phyloP scores from a whole-genome alignment of 2,888 invertebrate genomes.

The Ophonus ardosiacus region DNA sequence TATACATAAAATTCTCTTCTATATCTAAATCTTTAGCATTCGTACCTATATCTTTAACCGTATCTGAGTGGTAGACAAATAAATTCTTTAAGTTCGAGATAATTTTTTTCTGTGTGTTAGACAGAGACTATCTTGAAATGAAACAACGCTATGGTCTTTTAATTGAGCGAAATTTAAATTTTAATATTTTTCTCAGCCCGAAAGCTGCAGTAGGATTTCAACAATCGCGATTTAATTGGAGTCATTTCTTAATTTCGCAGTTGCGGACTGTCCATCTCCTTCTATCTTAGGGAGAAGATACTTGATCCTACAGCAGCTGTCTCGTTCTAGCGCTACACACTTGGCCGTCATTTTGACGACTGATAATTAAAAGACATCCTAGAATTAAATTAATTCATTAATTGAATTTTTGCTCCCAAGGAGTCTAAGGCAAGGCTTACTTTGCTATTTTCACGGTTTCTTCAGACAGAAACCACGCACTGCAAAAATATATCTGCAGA shows the following conservation, averaged over 20 bases:
- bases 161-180: conserved; percentile 71
- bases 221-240: conserved; percentile 76
- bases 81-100: no score
- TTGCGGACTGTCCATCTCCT: conserved; percentile 36
- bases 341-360: conserved; percentile 73
- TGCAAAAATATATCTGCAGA: background rate
- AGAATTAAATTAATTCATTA: conserved; percentile 76
- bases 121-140: no score
- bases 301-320: conserved; percentile 39
- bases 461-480: background rate
- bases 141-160: conserved; percentile 29
- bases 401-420: conserved; percentile 73
- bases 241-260: conserved; percentile 74
- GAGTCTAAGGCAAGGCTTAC: conserved; percentile 11
- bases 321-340: conserved; percentile 55
- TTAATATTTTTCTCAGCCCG: conserved; percentile 73
- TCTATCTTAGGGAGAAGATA: background rate
- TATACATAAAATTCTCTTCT: no score
- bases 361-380: conserved; percentile 74
- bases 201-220: conserved; percentile 70
- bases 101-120: no score
- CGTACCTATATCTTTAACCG: no score
- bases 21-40: no score
- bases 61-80: no score
- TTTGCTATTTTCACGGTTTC: conserved; percentile 33